Base-by-base conservation (phyloP, 2,797 vertebrate genomes). In the Pseudochirops corinnae region DNA sequence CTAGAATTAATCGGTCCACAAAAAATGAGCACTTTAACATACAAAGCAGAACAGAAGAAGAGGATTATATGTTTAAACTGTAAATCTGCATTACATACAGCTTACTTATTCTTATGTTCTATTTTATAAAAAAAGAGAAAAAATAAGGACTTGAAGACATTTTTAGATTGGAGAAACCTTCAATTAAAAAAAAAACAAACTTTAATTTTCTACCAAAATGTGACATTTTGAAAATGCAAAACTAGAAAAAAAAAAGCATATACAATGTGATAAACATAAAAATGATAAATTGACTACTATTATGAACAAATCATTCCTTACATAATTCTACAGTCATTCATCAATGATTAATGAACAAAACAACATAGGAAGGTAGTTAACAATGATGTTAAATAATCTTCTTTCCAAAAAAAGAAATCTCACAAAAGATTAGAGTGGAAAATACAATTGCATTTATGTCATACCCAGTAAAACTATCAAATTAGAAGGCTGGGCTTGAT, bases 211-310 rank as follows among this genome's bases (percentile, higher is more conserved):
- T 87, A 46, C 4, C 74, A 87, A 87, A 87, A 87, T 46, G 39
- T 9, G 62, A 26, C 74, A 87, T 13, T 87, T 46, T 26, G 0
- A 9, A 87, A 82, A 46, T 87, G 4, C 9, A 87, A 46, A 87
- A 87, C 21, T 39, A 5, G 55, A 21, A 26, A 10, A 82, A 97
- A 95, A 93, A 1, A 56, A 96, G 28, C 82, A 56, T 12, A 94
- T 62, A 53, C 58, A 52, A 94, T 96, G 56, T 93, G 91, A 26
- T 56, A 95, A 90, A 56, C 5, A 1, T 53, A 96, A 91, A 3
- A 92, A 74, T 60, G 92, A 94, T 57, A 26, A 0, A 95, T 97
- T 96, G 93, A 67, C 33, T 97, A 96, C 74, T 90, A 96, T 92
- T 46, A 52, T 90, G 3, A 5, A 26, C 18, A 87, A 87, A 87